A percentile compares a stretch with the other conserved stretches of the same genome.
phyloP scores from a whole-genome alignment of 2,113 vertebrate genomes.

The Oryzias celebensis region DNA sequence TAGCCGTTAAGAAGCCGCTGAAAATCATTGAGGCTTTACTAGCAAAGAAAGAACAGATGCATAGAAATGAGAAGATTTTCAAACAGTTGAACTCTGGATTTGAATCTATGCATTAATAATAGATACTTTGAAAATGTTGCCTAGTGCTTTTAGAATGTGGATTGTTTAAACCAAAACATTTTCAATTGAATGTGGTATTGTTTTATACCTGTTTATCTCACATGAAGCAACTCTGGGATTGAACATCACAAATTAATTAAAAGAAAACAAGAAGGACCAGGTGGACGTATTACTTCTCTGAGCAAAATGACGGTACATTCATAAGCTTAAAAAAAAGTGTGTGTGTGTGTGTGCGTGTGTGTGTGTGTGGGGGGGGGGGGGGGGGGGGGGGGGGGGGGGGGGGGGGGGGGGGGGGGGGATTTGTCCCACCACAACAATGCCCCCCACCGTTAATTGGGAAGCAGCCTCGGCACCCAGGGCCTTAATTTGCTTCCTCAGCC shows the following conservation, averaged over 20 bases:
- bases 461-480: conserved; percentile 43
- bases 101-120: conserved; percentile 18
- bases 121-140: neutral
- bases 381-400: too few relatives aligned
- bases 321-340: neutral
- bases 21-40: conserved; percentile 72
- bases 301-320: conserved; percentile 34
- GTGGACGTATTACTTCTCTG: conserved; percentile 23
- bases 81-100: conserved; percentile 19
- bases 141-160: neutral
- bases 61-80: conserved; percentile 57
- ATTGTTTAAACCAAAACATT: neutral
- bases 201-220: neutral
- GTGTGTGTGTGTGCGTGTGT: too few relatives aligned
- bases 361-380: too few relatives aligned
- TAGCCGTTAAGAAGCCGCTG: conserved; percentile 66
- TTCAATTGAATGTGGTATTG: conserved; percentile 2
- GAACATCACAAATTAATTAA: conserved; percentile 35
- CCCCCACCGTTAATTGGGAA: conserved; percentile 62
- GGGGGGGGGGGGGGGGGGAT: too few relatives aligned
- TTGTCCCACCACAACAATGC: conserved; percentile 52
- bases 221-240: conserved; percentile 2
- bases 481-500: conserved; percentile 65
- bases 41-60: conserved; percentile 60
- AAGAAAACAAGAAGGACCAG: conserved; percentile 28